A percentile compares a stretch with the other conserved stretches of the same genome.
phyloP scores from a whole-genome alignment of 2,797 vertebrate genomes.

The Phrynocephalus guinanensis region DNA sequence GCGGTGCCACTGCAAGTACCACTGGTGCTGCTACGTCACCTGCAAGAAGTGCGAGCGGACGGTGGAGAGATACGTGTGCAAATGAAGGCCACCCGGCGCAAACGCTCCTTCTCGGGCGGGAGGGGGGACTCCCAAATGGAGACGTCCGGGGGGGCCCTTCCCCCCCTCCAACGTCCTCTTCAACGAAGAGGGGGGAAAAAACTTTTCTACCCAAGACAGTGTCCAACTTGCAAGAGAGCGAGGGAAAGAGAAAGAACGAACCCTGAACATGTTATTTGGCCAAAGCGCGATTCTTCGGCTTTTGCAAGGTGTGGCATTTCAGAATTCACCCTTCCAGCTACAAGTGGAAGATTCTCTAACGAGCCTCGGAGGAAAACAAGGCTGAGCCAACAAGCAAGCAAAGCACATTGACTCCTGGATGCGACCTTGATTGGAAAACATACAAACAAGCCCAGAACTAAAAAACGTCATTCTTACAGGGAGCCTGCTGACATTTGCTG shows the following conservation, averaged over 20 bases:
- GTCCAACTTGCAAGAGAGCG: conserved; percentile 22
- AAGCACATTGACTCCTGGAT: conserved; percentile 25
- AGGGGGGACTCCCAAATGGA: not conserved
- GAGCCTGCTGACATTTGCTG: not conserved
- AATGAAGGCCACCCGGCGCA: conserved; percentile 74
- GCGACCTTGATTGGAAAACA: conserved; percentile 1
- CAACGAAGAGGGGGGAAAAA: conserved; percentile 24
- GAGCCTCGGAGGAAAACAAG: conserved; percentile 44
- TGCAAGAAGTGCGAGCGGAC: conserved; percentile 95
- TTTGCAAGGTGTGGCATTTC: not conserved
- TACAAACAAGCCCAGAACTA: not conserved
- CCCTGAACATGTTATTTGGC: not conserved
- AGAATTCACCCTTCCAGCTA: not conserved
- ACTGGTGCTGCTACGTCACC: conserved; percentile 99
- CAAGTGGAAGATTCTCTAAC: rapidly evolving
- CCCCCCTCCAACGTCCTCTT: conserved; percentile 22
- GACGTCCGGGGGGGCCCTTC: not conserved
- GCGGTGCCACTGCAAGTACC: conserved; percentile 98
- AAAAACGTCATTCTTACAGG: not conserved
- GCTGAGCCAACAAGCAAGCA: too few species aligned
- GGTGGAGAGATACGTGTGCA: conserved; percentile 97
- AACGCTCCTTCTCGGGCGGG: too few species aligned
- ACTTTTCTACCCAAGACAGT: not conserved
- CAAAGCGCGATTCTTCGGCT: not conserved
- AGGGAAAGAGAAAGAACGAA: conserved; percentile 29